Conservation (phyloP, 1,140 invertebrate species). For the Cotesia glomerata region DNA sequence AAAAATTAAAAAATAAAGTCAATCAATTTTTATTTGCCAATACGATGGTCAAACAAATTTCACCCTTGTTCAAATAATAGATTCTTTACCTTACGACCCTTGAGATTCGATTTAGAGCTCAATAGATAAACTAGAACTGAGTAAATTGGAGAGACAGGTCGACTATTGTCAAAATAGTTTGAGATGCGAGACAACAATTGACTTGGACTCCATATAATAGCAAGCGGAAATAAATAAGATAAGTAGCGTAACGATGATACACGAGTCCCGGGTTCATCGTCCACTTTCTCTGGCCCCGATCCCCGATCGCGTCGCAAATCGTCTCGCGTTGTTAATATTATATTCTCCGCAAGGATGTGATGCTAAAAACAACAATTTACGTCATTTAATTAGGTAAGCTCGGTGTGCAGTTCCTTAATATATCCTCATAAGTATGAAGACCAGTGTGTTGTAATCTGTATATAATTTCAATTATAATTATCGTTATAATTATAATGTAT, state of each 20-base stretch:
- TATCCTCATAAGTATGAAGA: too few species aligned
- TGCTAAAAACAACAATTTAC: neutral
- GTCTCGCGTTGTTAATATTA: neutral
- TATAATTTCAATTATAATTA: neutral
- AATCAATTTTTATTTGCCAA: too few species aligned
- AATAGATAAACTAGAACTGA: neutral
- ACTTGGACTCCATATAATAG: neutral
- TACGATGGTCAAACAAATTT: too few species aligned
- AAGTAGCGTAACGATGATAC: conserved; percentile 41
- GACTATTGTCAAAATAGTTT: conserved; percentile 6
- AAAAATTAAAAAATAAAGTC: too few species aligned
- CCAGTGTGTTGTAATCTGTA: too few species aligned
- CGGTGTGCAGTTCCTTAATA: too few species aligned
- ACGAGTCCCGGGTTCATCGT: conserved; percentile 45
- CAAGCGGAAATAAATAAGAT: conserved; percentile 27
- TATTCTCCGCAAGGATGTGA: too few species aligned
- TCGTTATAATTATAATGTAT: too few species aligned
- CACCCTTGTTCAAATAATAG: too few species aligned
- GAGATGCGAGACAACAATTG: conserved; percentile 11
- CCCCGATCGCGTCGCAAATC: conserved; percentile 24
- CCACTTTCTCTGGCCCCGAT: conserved; percentile 53
- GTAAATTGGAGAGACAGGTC: neutral
- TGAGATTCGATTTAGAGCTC: too few species aligned
- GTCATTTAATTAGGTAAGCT: conserved; percentile 1
- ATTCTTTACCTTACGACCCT: too few species aligned